These are phyloP conservation scores for Thunnus albacares DNA, from an alignment of 2,797 vertebrate genomes.

Conservation along the genomic window DNA sequence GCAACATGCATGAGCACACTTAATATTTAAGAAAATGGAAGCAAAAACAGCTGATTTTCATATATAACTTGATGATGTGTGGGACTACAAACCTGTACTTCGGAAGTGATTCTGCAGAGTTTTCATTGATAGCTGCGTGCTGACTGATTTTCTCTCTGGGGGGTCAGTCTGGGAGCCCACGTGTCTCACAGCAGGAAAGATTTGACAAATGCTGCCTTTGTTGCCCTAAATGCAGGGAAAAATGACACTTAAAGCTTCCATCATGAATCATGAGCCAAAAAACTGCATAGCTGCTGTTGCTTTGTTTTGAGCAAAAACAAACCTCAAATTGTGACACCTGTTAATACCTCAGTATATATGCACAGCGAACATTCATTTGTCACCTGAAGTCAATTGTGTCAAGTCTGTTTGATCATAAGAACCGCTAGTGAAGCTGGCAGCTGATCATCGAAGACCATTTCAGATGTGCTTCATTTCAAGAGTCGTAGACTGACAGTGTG, in stretches of 20 bases:
- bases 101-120: conserved; percentile 3
- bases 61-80: neutral
- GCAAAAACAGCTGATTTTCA: neutral
- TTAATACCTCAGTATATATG: too few relatives aligned
- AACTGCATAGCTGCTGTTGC: neutral
- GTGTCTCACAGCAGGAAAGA: conserved; percentile 13
- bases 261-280: neutral
- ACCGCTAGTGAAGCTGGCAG: too few relatives aligned
- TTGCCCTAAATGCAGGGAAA: conserved; percentile 2
- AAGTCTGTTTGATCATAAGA: too few relatives aligned
- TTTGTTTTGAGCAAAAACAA: neutral
- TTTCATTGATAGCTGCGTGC: conserved; percentile 39
- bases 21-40: neutral
- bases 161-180: conserved; percentile 43
- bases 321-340: neutral
- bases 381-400: neutral
- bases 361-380: too few relatives aligned
- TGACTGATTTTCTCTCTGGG: conserved; percentile 18
- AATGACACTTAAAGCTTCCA: neutral
- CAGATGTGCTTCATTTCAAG: too few relatives aligned
- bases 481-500: too few relatives aligned
- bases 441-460: too few relatives aligned
- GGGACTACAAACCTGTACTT: conserved; percentile 33
- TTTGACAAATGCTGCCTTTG: neutral
- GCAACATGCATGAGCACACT: neutral